Conservation (phyloP, 2,888 invertebrate species). For the Drosophila pseudotalamancana region DNA sequence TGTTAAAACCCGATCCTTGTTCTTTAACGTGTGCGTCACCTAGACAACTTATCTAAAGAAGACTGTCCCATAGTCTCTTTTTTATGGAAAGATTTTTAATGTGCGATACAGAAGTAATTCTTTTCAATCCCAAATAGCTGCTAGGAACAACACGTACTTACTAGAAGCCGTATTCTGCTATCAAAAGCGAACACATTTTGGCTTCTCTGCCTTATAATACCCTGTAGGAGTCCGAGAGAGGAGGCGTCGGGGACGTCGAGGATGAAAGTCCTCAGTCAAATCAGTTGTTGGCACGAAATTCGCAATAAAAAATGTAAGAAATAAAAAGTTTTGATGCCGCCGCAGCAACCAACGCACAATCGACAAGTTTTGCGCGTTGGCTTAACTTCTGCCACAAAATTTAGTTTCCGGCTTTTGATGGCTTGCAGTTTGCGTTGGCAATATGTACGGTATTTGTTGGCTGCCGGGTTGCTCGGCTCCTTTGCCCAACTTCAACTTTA, state of each 20-base stretch:
- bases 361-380: slow-evolving; percentile 75
- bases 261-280: slow-evolving; percentile 62
- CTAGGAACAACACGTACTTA: slow-evolving; percentile 29
- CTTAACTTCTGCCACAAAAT: slow-evolving; percentile 76
- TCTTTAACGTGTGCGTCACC: too few species aligned
- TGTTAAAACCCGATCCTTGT: too few species aligned
- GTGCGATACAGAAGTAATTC: background rate
- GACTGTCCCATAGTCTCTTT: too few species aligned
- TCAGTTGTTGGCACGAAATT: slow-evolving; percentile 74
- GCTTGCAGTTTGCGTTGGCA: slow-evolving; percentile 66
- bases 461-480: slow-evolving; percentile 17
- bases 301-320: slow-evolving; percentile 53
- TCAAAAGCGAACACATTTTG: slow-evolving; percentile 31
- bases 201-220: slow-evolving; percentile 10
- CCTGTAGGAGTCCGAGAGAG: slow-evolving; percentile 10
- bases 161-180: slow-evolving; percentile 21
- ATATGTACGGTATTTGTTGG: slow-evolving; percentile 57
- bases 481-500: slow-evolving; percentile 50
- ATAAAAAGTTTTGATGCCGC: slow-evolving; percentile 64
- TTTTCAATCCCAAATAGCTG: slow-evolving; percentile 46
- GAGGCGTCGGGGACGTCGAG: slow-evolving; percentile 7
- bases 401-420: slow-evolving; percentile 77
- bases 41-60: too few species aligned
- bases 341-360: slow-evolving; percentile 68
- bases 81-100: slow-evolving; percentile 4